phyloP scores from a whole-genome alignment of 2,797 vertebrate genomes.

The Pangasius macronema region DNA sequence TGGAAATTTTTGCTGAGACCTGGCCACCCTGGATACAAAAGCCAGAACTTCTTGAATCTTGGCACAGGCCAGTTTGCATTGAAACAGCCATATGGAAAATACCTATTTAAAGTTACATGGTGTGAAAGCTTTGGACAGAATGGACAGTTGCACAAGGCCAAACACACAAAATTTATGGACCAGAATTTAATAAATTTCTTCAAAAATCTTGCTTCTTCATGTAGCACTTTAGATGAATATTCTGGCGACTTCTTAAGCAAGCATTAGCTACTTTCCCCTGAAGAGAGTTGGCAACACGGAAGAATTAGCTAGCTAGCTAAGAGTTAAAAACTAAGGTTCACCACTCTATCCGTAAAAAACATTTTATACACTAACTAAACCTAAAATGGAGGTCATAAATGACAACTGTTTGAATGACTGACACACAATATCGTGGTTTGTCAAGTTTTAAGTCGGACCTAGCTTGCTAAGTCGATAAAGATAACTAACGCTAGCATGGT shows the following conservation, averaged over 20 bases:
- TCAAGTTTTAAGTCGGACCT: background rate
- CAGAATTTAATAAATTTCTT: background rate
- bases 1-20: background rate
- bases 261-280: background rate
- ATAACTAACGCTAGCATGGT: background rate
- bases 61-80: background rate
- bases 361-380: background rate
- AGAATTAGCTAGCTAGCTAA: background rate
- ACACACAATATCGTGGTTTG: background rate
- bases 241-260: background rate
- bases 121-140: background rate
- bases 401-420: background rate
- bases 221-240: background rate
- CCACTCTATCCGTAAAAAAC: background rate
- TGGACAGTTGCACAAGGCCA: background rate
- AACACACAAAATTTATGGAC: background rate
- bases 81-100: background rate
- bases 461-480: background rate
- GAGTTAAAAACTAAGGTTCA: background rate
- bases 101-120: background rate
- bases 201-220: background rate
- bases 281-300: background rate
- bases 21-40: background rate
- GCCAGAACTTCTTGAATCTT: background rate
- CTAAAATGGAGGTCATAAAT: background rate